Percentiles rank a stretch among this genome's conserved stretches.
These are phyloP conservation scores for Remorina albescens DNA, from an alignment of 2,797 vertebrate genomes.

Conservation along the genomic window DNA sequence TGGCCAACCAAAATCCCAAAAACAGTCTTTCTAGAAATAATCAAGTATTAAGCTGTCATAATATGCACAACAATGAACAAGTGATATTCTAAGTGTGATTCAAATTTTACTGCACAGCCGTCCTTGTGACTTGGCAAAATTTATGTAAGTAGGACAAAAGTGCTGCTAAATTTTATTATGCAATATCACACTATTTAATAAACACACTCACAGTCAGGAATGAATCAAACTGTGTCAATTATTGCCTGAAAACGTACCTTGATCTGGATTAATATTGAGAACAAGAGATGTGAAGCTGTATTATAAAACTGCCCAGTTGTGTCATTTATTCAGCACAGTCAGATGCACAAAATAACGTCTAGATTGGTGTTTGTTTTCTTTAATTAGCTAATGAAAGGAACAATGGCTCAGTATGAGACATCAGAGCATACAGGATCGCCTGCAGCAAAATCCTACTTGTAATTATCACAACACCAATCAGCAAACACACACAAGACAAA, in stretches of 20 bases:
- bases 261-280: neutral
- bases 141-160: neutral
- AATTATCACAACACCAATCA: constrained; percentile 79
- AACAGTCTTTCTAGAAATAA: too few species aligned
- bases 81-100: too few species aligned
- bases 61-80: neutral
- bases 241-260: constrained; percentile 6
- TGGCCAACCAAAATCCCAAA: neutral
- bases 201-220: neutral
- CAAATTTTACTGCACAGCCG: neutral
- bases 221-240: neutral
- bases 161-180: neutral
- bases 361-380: constrained; percentile 66
- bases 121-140: neutral
- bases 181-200: neutral
- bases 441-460: constrained; percentile 66
- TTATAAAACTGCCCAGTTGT: constrained; percentile 30
- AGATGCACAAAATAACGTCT: constrained; percentile 52
- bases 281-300: neutral
- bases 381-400: constrained; percentile 73
- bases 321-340: constrained; percentile 51
- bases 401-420: constrained; percentile 72
- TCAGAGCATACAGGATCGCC: constrained; percentile 64
- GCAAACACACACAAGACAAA: constrained; percentile 69
- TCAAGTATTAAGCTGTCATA: neutral